A percentile compares a stretch with the other conserved stretches of the same genome.
Conservation (phyloP, 2,888 invertebrate genomes). For the Drosophila buzzatii region DNA sequence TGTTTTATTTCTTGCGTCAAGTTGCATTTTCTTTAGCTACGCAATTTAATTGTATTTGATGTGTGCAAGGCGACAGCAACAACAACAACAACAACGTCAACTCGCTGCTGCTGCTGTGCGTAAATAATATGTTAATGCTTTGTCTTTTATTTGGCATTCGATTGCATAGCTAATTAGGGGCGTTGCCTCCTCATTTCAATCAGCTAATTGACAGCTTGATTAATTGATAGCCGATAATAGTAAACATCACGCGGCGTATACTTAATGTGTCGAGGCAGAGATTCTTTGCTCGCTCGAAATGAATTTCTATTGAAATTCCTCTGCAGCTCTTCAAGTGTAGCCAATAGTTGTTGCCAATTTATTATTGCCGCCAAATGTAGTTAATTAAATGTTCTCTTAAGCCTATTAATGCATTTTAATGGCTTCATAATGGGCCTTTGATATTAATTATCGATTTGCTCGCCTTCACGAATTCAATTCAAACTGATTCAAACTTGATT, state of each 20-base stretch:
- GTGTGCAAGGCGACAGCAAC: slow-evolving; percentile 7
- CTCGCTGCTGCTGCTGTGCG: too few species aligned
- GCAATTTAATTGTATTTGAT: slow-evolving; percentile 34
- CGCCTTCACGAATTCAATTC: background rate
- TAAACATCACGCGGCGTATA: slow-evolving; percentile 21
- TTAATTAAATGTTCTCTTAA: slow-evolving; percentile 16
- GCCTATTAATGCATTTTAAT: background rate
- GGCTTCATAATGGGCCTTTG: slow-evolving; percentile 1
- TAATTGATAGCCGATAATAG: slow-evolving; percentile 43
- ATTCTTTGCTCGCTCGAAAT: too few species aligned
- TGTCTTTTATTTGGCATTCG: slow-evolving; percentile 13
- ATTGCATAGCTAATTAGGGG: background rate
- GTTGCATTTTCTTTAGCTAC: slow-evolving; percentile 29
- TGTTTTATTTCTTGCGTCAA: slow-evolving; percentile 34
- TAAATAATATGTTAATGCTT: slow-evolving; percentile 49
- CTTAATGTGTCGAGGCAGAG: slow-evolving; percentile 16
- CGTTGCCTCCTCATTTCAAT: slow-evolving; percentile 18
- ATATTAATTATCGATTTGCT: background rate
- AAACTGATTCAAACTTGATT: background rate
- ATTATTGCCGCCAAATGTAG: background rate
- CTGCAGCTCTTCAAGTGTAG: background rate
- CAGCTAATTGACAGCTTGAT: slow-evolving; percentile 65
- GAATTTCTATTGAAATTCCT: background rate
- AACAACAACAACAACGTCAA: background rate
- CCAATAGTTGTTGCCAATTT: background rate